phyloP scores from a whole-genome alignment of 2,888 invertebrate genomes.

The Drosophila melanocephala region DNA sequence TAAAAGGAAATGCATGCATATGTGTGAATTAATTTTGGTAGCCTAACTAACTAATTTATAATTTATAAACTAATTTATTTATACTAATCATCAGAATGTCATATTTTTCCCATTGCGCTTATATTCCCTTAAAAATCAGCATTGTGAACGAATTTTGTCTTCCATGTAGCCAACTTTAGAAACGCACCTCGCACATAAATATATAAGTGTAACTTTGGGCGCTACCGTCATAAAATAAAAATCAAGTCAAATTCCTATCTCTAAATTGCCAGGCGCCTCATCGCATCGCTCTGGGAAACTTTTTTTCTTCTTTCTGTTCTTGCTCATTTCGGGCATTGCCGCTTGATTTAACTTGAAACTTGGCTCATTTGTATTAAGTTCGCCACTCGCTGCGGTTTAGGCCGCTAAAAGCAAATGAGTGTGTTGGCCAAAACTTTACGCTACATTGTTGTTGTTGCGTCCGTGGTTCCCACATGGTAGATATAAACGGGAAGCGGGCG shows the following conservation, averaged over 20 bases:
- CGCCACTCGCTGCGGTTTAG: constrained; percentile 54
- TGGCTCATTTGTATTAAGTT: constrained; percentile 80
- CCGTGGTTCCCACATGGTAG: constrained; percentile 13
- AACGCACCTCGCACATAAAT: constrained; percentile 16
- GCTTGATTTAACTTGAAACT: constrained; percentile 80
- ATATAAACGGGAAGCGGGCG: neutral
- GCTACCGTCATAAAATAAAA: constrained; percentile 59
- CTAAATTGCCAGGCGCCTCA: constrained; percentile 43
- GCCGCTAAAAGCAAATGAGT: constrained; percentile 78
- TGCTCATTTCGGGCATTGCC: constrained; percentile 56
- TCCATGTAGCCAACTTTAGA: neutral
- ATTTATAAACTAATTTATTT: neutral
- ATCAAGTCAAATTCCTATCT: constrained; percentile 66
- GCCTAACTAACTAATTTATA: neutral
- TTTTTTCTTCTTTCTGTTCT: constrained; percentile 29
- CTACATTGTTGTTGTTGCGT: constrained; percentile 21
- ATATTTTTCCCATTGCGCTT: too few relatives aligned
- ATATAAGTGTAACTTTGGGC: neutral
- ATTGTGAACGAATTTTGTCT: neutral
- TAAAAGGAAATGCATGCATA: neutral
- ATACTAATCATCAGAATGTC: too few relatives aligned
- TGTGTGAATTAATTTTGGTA: neutral
- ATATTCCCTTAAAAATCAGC: neutral
- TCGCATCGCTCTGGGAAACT: constrained; percentile 20
- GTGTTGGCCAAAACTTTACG: constrained; percentile 66